Percentiles rank a stretch among this genome's conserved stretches.
phyloP scores from a whole-genome alignment of 2,888 invertebrate species.

The Allacma fusca region DNA sequence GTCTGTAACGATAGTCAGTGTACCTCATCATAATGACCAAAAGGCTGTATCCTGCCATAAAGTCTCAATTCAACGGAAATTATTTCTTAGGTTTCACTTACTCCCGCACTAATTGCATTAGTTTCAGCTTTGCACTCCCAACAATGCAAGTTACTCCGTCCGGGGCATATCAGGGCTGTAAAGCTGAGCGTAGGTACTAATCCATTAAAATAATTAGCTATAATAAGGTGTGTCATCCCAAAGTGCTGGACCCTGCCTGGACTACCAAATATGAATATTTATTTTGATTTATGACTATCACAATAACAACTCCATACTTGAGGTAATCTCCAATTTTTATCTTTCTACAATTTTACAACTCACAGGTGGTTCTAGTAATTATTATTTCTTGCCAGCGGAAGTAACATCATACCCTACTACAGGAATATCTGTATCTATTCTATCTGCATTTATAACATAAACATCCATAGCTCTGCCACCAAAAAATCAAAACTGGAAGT shows the following conservation, averaged over 20 bases:
- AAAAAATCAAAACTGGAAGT: no score
- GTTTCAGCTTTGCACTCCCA: not conserved
- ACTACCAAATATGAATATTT: slow-evolving; percentile 3
- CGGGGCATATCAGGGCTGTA: not conserved
- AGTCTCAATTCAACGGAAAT: not conserved
- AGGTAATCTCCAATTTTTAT: slow-evolving; percentile 29
- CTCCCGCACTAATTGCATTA: not conserved
- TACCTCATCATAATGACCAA: slow-evolving; percentile 27
- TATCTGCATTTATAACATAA: no score
- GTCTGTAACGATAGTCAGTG: not conserved
- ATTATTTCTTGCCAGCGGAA: not conserved
- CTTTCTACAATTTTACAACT: slow-evolving; percentile 31
- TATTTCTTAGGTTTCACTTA: not conserved
- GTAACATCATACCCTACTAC: not conserved
- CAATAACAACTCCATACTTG: not conserved
- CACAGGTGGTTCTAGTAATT: not conserved
- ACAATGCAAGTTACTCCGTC: not conserved
- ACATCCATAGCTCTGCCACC: no score
- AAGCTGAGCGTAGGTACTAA: not conserved
- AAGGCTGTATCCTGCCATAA: not conserved
- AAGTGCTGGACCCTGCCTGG: not conserved
- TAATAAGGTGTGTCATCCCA: slow-evolving; percentile 11
- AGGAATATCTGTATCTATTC: not conserved
- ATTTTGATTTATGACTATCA: slow-evolving; percentile 24
- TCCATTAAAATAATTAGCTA: slow-evolving; percentile 21